Evolutionary conservation across 2,113 vertebrate species (phyloP), one percentile per base, ranked within the genome.

Genomic region (Setophaga kirtlandii): DNA sequence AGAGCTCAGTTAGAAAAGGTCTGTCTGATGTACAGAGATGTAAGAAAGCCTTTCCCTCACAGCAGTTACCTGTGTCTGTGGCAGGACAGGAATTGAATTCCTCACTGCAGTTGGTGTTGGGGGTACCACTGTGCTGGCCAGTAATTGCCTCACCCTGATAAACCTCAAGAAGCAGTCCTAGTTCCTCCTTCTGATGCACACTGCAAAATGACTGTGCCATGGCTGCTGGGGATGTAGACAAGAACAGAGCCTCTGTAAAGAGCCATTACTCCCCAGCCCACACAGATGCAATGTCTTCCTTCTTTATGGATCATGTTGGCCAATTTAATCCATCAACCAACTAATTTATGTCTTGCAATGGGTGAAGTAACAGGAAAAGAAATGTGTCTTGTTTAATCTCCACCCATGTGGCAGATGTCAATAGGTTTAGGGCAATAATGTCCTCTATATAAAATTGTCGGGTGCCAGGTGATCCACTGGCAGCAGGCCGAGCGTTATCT

Each of bases 331-430:
- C 25, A 49, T 68, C 79, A 92, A 60, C 31, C 1, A 4, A 94
- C 35, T 83, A 90, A 92, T 94, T 83, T 94, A 78, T 86, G 62
- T 23, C 55, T 89, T 47, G 21, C n/a, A 94, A 31, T n/a, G 50
- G 23, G 6, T 87, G 71, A 87, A n/a, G 60, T 77, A 91, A 94
- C 5, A 87, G 41, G 42, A 62, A 87, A 83, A 87, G 9, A 41
- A 75, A 44, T 0, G 3, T 50, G 31, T 44, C 37, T 50, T 59
- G 17, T 92, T 93, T 64, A 86, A 56, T 52, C n/a, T 16, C 67
- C 8, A 0, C 39, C 50, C n/a, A 3, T 12, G 17, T 86, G 68
- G 56, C 47, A 67, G 56, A 59, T 60, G 60, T 25, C 47, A 47
- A 58, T 18, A 20, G 17, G 22, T 56, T 90, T 59, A 64, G n/a